Percentiles rank a stretch among this genome's conserved stretches.
phyloP scores from a whole-genome alignment of 2,797 vertebrate genomes.

The Ficedula albicollis region DNA sequence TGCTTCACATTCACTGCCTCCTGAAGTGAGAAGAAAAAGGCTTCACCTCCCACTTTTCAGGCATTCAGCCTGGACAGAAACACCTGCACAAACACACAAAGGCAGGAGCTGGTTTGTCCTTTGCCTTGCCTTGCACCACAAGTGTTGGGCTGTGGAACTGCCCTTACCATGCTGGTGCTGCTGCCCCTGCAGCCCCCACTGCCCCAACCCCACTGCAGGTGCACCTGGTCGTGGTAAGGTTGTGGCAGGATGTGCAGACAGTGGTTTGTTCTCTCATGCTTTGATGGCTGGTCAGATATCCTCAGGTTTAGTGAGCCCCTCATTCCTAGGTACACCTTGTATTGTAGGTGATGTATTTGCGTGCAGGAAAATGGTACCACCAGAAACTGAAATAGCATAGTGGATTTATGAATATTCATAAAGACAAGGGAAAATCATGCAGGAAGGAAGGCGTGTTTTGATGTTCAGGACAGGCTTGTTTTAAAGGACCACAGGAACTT shows the following conservation, averaged over 20 bases:
- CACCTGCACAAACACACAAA: not conserved
- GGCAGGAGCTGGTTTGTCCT: not conserved
- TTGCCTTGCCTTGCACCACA: not conserved
- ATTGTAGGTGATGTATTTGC: not conserved
- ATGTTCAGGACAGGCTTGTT: not conserved
- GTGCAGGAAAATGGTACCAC: not conserved
- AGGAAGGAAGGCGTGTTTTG: not conserved
- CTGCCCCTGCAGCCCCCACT: not conserved
- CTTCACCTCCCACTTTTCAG: not conserved
- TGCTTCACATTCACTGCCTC: not conserved
- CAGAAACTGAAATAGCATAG: not conserved
- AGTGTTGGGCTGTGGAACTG: not conserved
- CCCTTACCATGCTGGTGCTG: not conserved
- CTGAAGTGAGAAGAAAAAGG: not conserved
- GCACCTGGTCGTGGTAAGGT: not conserved
- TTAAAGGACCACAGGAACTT: not conserved
- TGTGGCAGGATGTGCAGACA: not conserved
- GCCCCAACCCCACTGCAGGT: not conserved
- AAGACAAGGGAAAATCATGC: not conserved
- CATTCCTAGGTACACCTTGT: not conserved
- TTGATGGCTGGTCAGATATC: not conserved
- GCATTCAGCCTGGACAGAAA: not conserved
- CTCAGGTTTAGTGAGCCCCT: not conserved
- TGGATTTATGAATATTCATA: not conserved
- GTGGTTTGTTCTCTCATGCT: not conserved